Evolutionary conservation across 2,888 invertebrate genomes (phyloP), one percentile per base, ranked within the genome.

Genomic region (Ophion ellenae): DNA sequence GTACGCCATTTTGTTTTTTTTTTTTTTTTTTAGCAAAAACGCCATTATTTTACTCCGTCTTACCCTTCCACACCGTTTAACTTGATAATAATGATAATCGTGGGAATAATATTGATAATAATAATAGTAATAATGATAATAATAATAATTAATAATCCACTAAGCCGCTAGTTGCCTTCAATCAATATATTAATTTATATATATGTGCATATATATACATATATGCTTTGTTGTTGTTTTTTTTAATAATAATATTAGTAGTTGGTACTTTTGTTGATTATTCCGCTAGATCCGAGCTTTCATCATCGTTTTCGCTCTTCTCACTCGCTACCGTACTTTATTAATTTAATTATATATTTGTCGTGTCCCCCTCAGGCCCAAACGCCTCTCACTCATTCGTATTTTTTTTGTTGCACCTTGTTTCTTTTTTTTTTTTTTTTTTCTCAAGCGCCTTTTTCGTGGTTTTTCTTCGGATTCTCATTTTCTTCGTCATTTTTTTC

Each of bases 191-290:
- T 89, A 89, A 94, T 95, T 94, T 95, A 95, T 95, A 95, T 95
- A 95, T 95, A 95, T 95, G 88, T 89, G 86, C 88, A 87, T 91
- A 90, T 89, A 89, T 90, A 90, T 89, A 89, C 85, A 75, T 84
- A 80, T 82, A 78, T 82, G 81, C 76, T 81, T 85, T 78, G 74
- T 77, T 89, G 86, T 86, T 86, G 82, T 32, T 90, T 90, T 88
- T 89, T 88, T 88, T 90, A 90, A 90, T 92, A 91, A 90, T 92
- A 94, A 94, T 93, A 92, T 94, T 94, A 94, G 93, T 95, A 95
- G 90, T 96, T 96, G 96, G 96, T 96, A 96, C 96, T 95, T 96
- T 96, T 94, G 93, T 94, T 95, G 95, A 96, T 96, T 96, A 95
- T 95, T 95, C 95, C 94, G 94, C 95, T 95, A 96, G 92, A 95